Evolutionary conservation across 2,888 invertebrate genomes (phyloP).

Genomic region (Eugnorisma glareosa): DNA sequence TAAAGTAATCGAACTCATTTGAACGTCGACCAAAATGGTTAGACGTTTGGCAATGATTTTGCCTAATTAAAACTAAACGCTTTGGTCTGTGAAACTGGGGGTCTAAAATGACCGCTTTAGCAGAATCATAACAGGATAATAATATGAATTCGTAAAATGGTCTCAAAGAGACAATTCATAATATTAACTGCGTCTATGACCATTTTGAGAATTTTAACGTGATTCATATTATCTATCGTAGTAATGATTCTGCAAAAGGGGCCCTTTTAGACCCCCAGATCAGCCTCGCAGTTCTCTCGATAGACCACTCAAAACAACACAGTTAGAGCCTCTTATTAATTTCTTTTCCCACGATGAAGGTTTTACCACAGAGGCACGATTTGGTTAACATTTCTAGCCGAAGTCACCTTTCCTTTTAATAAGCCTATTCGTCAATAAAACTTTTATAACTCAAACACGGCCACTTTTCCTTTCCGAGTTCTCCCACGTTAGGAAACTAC

Average conservation of each 20-base stretch:
- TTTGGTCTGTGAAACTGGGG: not conserved
- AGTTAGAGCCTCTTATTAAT: not conserved
- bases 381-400: slow-evolving; percentile 17
- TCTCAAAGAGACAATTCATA: too few species aligned
- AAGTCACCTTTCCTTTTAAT: slow-evolving; percentile 34
- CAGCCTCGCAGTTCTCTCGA: not conserved
- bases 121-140: too few species aligned
- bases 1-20: slow-evolving; percentile 66
- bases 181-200: too few species aligned
- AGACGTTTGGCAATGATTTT: slow-evolving; percentile 20
- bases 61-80: slow-evolving; percentile 22
- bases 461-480: not conserved
- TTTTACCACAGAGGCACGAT: slow-evolving; percentile 12
- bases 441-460: slow-evolving; percentile 11
- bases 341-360: slow-evolving; percentile 22
- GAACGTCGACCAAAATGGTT: slow-evolving; percentile 47
- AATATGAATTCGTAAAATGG: too few species aligned
- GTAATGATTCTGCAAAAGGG: too few species aligned
- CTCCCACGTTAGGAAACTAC: not conserved
- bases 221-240: too few species aligned
- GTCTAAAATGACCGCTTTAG: too few species aligned
- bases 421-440: slow-evolving; percentile 8
- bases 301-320: not conserved
- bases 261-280: too few species aligned
- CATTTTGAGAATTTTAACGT: too few species aligned